Conservation (phyloP, 2,797 vertebrate species). For the Centroberyx gerrardi region DNA sequence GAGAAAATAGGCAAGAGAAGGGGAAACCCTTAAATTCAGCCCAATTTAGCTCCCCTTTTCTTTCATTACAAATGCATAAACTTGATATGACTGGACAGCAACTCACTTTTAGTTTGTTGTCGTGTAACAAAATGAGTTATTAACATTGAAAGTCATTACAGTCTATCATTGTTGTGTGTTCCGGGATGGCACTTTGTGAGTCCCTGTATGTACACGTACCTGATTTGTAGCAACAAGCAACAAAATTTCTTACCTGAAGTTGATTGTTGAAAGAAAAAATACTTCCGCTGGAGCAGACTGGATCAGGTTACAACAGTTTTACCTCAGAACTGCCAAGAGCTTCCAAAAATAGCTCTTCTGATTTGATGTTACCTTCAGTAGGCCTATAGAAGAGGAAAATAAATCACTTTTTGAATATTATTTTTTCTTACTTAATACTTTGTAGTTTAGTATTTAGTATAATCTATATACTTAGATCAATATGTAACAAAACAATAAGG, state of each 20-base stretch:
- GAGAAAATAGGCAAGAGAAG: background rate
- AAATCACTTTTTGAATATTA: background rate
- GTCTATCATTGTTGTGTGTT: background rate
- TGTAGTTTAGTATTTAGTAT: background rate
- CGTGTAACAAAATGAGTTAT: background rate
- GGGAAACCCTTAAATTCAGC: too few species aligned
- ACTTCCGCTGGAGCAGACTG: slow-evolving; percentile 1
- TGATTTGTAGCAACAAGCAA: too few species aligned
- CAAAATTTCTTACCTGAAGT: slow-evolving; percentile 63
- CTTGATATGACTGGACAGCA: background rate
- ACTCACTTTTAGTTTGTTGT: background rate
- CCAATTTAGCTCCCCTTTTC: background rate
- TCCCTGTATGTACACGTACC: background rate
- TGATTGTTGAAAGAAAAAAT: slow-evolving; percentile 51
- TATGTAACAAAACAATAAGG: background rate
- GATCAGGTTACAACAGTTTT: background rate
- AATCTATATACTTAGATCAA: background rate
- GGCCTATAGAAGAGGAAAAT: slow-evolving; percentile 7
- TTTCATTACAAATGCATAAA: background rate
- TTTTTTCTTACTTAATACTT: background rate
- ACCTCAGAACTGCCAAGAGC: background rate
- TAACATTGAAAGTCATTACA: background rate
- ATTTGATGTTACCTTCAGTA: slow-evolving; percentile 16
- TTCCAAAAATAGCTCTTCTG: slow-evolving; percentile 2
- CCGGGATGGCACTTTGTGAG: background rate